Percentiles rank a stretch among this genome's conserved stretches.
Conservation (phyloP, 2,888 invertebrate genomes). For the Boloria euphrosyne region DNA sequence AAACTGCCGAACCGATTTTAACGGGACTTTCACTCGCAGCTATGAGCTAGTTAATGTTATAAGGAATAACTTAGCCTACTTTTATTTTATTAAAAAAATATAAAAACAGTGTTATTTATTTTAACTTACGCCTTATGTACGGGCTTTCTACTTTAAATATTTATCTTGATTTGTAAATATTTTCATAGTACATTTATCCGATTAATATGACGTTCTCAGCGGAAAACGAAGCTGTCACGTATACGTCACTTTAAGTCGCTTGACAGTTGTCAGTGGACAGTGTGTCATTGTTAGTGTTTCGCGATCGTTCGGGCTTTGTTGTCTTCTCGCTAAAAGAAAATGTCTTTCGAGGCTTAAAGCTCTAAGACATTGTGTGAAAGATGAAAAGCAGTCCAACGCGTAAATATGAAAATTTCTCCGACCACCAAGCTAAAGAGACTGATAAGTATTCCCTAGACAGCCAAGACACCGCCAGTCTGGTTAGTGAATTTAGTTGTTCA, state of each 20-base stretch:
- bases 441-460: slow-evolving; percentile 79
- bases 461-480: slow-evolving; percentile 80
- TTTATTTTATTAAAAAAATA: too few species aligned
- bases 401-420: slow-evolving; percentile 79
- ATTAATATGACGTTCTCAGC: slow-evolving; percentile 24
- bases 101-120: too few species aligned
- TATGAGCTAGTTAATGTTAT: too few species aligned
- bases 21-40: too few species aligned
- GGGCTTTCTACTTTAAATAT: neutral
- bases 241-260: slow-evolving; percentile 20
- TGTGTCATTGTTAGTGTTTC: slow-evolving; percentile 53
- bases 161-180: neutral
- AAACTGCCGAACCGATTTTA: too few species aligned
- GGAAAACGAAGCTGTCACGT: slow-evolving; percentile 2
- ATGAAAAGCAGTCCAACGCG: slow-evolving; percentile 80
- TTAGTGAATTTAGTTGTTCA: slow-evolving; percentile 60
- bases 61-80: too few species aligned
- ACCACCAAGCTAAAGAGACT: slow-evolving; percentile 73
- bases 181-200: slow-evolving; percentile 11
- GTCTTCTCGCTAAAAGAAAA: slow-evolving; percentile 60
- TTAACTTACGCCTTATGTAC: too few species aligned
- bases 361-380: slow-evolving; percentile 65
- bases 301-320: slow-evolving; percentile 59
- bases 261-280: too few species aligned
- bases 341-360: slow-evolving; percentile 70